Evolutionary conservation across 92 coral and sea anemone genomes (phyloP).

Genomic region (Phymanthus crucifer): DNA sequence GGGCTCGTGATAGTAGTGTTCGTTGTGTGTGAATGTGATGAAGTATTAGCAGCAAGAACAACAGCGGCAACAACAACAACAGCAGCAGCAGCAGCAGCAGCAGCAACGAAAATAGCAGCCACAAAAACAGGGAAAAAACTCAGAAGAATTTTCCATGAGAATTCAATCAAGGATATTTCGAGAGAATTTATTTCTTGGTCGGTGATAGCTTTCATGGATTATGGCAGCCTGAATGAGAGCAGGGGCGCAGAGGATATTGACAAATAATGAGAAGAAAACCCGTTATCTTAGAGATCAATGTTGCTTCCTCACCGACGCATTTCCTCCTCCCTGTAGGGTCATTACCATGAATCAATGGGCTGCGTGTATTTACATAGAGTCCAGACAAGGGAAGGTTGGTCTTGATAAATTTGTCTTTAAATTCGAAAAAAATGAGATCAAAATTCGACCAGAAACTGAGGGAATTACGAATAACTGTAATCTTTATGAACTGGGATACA

Average conservation of each 20-base stretch:
- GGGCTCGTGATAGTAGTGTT: neutral
- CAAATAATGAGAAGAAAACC: neutral
- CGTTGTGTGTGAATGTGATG: neutral
- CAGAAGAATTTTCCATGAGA: too few relatives aligned
- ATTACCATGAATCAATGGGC: neutral
- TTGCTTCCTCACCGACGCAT: neutral
- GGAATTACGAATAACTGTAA: too few relatives aligned
- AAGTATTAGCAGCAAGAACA: too few relatives aligned
- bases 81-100: too few relatives aligned
- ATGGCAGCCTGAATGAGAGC: neutral
- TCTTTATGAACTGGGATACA: too few relatives aligned
- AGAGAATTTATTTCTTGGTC: neutral
- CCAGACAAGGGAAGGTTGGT: neutral
- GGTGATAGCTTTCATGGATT: neutral
- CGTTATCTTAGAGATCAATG: neutral
- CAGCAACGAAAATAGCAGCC: too few relatives aligned
- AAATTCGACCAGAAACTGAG: neutral
- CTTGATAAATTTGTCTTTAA: neutral
- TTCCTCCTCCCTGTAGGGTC: neutral
- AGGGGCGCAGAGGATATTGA: neutral
- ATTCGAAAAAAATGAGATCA: neutral
- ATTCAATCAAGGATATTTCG: neutral
- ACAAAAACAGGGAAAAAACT: too few relatives aligned
- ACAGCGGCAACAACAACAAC: too few relatives aligned
- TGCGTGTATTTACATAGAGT: neutral